phyloP scores from a whole-genome alignment of 2,797 vertebrate species.

The Jordanella pulchra region DNA sequence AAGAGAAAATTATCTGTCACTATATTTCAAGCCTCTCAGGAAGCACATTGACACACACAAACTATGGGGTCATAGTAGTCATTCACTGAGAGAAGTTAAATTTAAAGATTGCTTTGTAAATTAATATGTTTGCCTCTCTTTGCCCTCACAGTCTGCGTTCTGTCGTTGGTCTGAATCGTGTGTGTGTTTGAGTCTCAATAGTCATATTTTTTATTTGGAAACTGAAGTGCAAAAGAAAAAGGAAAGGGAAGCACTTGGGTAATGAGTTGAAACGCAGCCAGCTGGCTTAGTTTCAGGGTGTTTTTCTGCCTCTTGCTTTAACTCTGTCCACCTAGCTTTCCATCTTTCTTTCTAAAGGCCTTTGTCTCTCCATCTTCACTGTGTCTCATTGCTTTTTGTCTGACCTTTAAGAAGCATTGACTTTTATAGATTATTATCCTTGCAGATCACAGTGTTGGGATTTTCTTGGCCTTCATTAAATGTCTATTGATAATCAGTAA shows the following conservation, averaged over 20 bases:
- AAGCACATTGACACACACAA: slow-evolving; percentile 32
- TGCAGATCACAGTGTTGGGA: slow-evolving; percentile 47
- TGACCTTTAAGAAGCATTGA: slow-evolving; percentile 52
- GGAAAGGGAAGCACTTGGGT: slow-evolving; percentile 63
- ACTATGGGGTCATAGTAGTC: slow-evolving; percentile 33
- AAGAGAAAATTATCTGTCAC: slow-evolving; percentile 26
- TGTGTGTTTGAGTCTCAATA: slow-evolving; percentile 19
- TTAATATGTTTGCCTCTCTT: slow-evolving; percentile 34
- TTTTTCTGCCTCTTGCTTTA: slow-evolving; percentile 42
- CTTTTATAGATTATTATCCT: slow-evolving; percentile 52
- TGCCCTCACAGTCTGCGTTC: slow-evolving; percentile 24
- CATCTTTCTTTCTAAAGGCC: neutral
- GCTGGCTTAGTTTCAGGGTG: slow-evolving; percentile 45
- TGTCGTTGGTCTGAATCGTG: slow-evolving; percentile 27
- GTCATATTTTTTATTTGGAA: slow-evolving; percentile 30
- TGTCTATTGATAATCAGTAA: slow-evolving; percentile 38
- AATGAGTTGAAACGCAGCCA: slow-evolving; percentile 72
- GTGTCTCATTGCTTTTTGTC: neutral
- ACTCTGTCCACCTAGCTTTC: slow-evolving; percentile 26
- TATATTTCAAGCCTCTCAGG: slow-evolving; percentile 16
- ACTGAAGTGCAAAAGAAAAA: slow-evolving; percentile 52
- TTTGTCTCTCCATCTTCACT: neutral
- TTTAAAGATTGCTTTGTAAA: slow-evolving; percentile 54
- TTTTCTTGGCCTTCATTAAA: slow-evolving; percentile 47
- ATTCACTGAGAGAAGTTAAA: slow-evolving; percentile 44